Conservation (phyloP, 2,888 invertebrate genomes). For the Scaptomyza tumidula region DNA sequence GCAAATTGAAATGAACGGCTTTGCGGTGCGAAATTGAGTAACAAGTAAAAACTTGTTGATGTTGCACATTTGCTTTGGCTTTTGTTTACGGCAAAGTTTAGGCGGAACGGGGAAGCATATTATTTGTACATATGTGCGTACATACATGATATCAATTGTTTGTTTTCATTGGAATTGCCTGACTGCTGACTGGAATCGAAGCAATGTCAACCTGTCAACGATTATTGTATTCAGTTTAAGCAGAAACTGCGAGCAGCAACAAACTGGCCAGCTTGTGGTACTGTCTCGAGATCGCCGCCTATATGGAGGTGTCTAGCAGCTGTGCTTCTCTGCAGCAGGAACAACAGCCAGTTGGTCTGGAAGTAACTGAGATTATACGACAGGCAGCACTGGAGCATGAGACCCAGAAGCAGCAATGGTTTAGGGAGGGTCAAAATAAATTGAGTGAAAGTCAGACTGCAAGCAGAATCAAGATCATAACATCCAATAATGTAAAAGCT, state of each 20-base stretch:
- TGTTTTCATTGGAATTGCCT: constrained; percentile 30
- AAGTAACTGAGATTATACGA: constrained; percentile 49
- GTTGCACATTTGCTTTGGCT: constrained; percentile 23
- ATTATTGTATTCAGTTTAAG: constrained; percentile 39
- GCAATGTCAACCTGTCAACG: constrained; percentile 14
- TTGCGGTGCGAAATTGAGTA: background rate
- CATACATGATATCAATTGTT: constrained; percentile 25
- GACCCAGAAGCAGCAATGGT: constrained; percentile 30
- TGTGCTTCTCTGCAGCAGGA: constrained; percentile 2
- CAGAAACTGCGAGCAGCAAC: constrained; percentile 6
- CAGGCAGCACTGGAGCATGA: constrained; percentile 61
- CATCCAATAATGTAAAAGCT: background rate
- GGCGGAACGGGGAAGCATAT: constrained; percentile 1
- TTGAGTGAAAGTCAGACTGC: background rate
- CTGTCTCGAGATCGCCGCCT: constrained; percentile 57
- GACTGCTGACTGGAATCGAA: constrained; percentile 12
- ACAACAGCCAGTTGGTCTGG: constrained; percentile 5
- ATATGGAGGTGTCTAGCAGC: constrained; percentile 45
- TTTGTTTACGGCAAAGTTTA: constrained; percentile 36
- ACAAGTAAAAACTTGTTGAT: constrained; percentile 52
- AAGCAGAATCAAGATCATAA: background rate
- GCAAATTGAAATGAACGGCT: constrained; percentile 43
- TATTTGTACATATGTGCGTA: background rate
- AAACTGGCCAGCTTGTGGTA: constrained; percentile 41
- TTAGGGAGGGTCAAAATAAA: constrained; percentile 6